Evolutionary conservation across 2,113 vertebrate genomes (phyloP).

Genomic region (Ictalurus punctatus): DNA sequence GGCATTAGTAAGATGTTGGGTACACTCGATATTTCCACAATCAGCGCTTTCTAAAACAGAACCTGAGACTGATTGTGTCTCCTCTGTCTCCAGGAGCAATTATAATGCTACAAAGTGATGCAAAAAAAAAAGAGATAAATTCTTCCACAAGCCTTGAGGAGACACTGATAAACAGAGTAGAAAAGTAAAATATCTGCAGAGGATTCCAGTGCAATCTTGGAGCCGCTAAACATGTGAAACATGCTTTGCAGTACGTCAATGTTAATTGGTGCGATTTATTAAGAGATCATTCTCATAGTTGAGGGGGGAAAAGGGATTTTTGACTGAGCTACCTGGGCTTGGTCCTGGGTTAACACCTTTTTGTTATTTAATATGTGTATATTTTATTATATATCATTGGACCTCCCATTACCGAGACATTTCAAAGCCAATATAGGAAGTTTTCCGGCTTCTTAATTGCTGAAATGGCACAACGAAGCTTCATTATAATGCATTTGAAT

Average conservation of each 20-base stretch:
- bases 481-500: background rate
- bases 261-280: background rate
- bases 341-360: background rate
- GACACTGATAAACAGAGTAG: background rate
- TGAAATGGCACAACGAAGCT: background rate
- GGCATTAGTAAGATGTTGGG: background rate
- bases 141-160: background rate
- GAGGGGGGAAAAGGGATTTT: background rate
- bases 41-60: background rate
- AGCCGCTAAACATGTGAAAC: background rate
- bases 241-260: slow-evolving; percentile 12
- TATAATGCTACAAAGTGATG: background rate
- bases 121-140: background rate
- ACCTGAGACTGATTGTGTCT: background rate
- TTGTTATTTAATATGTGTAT: slow-evolving; percentile 24
- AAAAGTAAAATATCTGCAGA: background rate
- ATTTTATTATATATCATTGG: background rate
- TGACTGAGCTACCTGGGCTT: background rate
- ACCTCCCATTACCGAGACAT: background rate
- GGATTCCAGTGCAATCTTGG: background rate
- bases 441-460: background rate
- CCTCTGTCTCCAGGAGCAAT: background rate
- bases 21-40: background rate
- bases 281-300: background rate
- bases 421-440: background rate